A percentile compares a stretch with the other conserved stretches of the same genome.
Evolutionary conservation across 2,113 vertebrate species (phyloP).

Genomic region (Odontesthes bonariensis): DNA sequence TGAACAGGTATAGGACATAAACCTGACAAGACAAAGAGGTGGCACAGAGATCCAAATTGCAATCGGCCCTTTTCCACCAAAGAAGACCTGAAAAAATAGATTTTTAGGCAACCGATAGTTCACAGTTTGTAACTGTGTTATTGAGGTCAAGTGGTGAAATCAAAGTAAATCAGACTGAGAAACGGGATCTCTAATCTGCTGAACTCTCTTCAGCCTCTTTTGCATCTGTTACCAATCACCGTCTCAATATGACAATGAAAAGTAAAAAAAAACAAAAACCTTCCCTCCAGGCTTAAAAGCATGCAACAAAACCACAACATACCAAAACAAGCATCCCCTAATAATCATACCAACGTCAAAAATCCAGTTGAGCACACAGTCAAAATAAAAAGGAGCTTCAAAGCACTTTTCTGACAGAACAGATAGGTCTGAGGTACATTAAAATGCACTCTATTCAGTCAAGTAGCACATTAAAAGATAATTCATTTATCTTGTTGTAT

Average conservation of each 20-base stretch:
- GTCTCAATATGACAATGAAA: conserved; percentile 35
- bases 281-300: conserved; percentile 24
- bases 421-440: conserved; percentile 25
- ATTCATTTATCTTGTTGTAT: conserved; percentile 7
- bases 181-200: conserved; percentile 7
- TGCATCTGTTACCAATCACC: conserved; percentile 42
- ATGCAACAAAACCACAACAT: conserved; percentile 57
- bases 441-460: conserved; percentile 50
- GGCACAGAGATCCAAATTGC: conserved; percentile 37
- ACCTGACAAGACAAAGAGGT: conserved; percentile 35
- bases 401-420: conserved; percentile 21
- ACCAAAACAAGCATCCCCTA: conserved; percentile 29
- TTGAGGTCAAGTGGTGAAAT: conserved; percentile 44
- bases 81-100: conserved; percentile 49
- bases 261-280: conserved; percentile 27
- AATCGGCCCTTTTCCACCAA: conserved; percentile 20
- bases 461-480: conserved; percentile 26
- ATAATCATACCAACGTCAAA: conserved; percentile 18
- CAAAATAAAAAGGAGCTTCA: conserved; percentile 40
- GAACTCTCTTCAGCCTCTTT: conserved; percentile 33
- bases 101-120: conserved; percentile 46
- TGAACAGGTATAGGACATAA: conserved; percentile 35
- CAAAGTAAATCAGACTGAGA: not conserved
- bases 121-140: conserved; percentile 36
- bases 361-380: conserved; percentile 39